Conservation (phyloP, 2,113 vertebrate species). For the Riparia riparia region DNA sequence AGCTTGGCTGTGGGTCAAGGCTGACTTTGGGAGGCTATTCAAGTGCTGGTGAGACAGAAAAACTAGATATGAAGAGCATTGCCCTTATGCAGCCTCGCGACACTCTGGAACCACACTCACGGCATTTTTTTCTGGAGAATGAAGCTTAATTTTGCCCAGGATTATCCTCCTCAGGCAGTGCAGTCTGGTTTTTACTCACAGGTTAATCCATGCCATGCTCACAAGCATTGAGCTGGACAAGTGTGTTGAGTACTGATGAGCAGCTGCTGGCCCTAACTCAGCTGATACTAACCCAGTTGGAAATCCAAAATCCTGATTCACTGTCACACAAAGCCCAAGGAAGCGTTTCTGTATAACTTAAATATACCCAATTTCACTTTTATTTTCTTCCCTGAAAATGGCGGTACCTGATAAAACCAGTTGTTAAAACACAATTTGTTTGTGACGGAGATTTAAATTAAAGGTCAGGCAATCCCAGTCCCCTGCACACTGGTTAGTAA, state of each 20-base stretch:
- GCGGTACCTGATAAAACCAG: background rate
- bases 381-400: background rate
- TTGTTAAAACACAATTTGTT: background rate
- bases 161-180: background rate
- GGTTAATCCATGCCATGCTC: background rate
- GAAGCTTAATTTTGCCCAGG: background rate
- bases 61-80: background rate
- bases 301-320: background rate
- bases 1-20: background rate
- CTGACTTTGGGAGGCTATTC: background rate
- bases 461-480: background rate
- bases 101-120: background rate
- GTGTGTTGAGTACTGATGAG: background rate
- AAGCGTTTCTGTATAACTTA: background rate
- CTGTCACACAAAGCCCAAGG: background rate
- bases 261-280: background rate
- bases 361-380: background rate
- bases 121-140: background rate
- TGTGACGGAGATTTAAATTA: background rate
- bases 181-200: background rate
- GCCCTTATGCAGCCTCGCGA: background rate
- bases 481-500: rapidly evolving
- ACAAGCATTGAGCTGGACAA: background rate
- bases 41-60: background rate
- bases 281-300: background rate